A percentile compares a stretch with the other conserved stretches of the same genome.
phyloP scores from a whole-genome alignment of 2,888 invertebrate genomes.

The Eilema sororculum region DNA sequence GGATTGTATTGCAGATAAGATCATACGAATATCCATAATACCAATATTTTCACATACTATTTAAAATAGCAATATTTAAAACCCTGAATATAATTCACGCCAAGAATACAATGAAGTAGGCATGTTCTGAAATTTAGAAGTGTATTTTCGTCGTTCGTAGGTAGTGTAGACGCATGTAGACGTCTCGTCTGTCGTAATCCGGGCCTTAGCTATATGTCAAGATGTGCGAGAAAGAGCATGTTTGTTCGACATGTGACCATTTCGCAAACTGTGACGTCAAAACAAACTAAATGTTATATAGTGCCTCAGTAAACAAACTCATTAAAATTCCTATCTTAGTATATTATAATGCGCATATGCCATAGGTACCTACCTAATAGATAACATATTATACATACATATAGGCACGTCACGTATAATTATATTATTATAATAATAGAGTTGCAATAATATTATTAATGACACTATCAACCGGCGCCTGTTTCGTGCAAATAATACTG shows the following conservation, averaged over 20 bases:
- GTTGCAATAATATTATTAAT: background rate
- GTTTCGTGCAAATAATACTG: too few relatives aligned
- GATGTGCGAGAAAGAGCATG: background rate
- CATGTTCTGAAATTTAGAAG: background rate
- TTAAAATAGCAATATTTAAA: constrained; percentile 1
- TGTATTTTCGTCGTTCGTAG: constrained; percentile 10
- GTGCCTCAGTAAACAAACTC: constrained; percentile 7
- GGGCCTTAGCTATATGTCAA: background rate
- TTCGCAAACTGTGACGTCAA: constrained; percentile 11
- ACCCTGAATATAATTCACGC: background rate
- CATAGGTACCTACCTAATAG: constrained; percentile 3
- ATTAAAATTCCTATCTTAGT: constrained; percentile 14
- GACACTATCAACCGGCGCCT: background rate
- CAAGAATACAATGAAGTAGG: background rate
- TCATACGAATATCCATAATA: too few relatives aligned
- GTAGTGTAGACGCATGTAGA: constrained; percentile 1
- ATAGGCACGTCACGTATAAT: background rate
- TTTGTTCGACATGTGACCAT: background rate
- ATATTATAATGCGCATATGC: background rate
- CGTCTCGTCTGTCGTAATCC: constrained; percentile 3
- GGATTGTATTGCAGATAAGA: too few relatives aligned
- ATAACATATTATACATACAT: background rate
- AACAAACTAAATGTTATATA: constrained; percentile 5
- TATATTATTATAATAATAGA: background rate
- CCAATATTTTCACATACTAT: background rate